phyloP scores from a whole-genome alignment of 1,140 invertebrate genomes.

The Calephelis nemesis region DNA sequence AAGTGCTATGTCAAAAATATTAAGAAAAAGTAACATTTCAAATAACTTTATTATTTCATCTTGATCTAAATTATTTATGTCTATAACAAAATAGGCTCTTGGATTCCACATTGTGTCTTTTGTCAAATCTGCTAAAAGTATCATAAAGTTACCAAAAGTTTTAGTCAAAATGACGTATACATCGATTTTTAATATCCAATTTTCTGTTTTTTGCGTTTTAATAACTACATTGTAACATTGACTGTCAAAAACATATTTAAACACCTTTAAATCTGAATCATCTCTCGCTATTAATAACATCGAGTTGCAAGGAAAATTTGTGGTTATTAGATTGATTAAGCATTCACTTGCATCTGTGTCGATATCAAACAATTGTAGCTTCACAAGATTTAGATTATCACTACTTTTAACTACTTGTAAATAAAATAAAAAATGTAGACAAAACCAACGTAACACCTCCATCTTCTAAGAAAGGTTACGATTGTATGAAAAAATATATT shows the following conservation, averaged over 20 bases:
- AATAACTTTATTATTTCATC: constrained; percentile 26
- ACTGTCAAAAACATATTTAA: constrained; percentile 5
- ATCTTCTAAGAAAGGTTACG: too few relatives aligned
- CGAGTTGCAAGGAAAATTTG: neutral
- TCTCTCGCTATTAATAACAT: neutral
- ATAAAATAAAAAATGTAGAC: too few relatives aligned
- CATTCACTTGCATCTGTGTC: neutral
- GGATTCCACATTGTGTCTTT: constrained; percentile 29
- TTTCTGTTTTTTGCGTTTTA: constrained; percentile 19
- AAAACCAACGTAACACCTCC: too few relatives aligned
- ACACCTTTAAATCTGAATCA: neutral
- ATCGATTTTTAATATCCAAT: constrained; percentile 17
- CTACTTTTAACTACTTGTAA: too few relatives aligned
- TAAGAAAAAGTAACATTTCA: constrained; percentile 23
- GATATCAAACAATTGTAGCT: too few relatives aligned
- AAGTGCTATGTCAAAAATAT: constrained; percentile 27
- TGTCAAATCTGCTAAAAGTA: constrained; percentile 18
- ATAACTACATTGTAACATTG: constrained; percentile 20
- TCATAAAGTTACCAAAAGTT: constrained; percentile 17
- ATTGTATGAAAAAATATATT: too few relatives aligned
- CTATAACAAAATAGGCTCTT: constrained; percentile 26
- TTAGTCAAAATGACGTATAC: constrained; percentile 26
- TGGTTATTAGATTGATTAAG: neutral
- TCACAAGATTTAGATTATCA: too few relatives aligned
- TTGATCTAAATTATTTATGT: constrained; percentile 24